phyloP scores from a whole-genome alignment of 2,113 vertebrate species.

The Hippocampus guttulatus region DNA sequence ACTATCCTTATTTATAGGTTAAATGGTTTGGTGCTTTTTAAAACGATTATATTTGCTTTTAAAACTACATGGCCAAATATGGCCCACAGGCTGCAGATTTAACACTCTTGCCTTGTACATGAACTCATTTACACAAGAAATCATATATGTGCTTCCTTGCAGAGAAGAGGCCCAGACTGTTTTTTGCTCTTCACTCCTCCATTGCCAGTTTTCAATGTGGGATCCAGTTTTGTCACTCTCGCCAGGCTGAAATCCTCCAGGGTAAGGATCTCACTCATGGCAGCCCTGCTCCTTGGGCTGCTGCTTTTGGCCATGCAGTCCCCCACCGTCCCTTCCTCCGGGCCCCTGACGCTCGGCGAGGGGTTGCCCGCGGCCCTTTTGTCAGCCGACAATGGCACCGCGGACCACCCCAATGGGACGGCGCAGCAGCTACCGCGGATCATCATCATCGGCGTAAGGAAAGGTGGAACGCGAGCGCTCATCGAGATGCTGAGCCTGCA shows the following conservation, averaged over 20 bases:
- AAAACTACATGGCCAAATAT: not conserved
- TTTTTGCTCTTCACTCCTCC: slow-evolving; percentile 20
- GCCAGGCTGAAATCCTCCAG: slow-evolving; percentile 75
- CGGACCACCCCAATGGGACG: slow-evolving; percentile 74
- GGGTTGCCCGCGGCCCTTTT: slow-evolving; percentile 38
- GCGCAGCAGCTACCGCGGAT: slow-evolving; percentile 81
- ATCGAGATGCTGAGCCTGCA: slow-evolving; percentile 97
- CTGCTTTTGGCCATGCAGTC: slow-evolving; percentile 80
- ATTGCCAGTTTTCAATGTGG: slow-evolving; percentile 62
- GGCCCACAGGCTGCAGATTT: not conserved
- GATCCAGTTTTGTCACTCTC: slow-evolving; percentile 65
- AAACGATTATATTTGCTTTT: not conserved
- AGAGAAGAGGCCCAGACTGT: slow-evolving; percentile 41
- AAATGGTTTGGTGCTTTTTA: too few relatives aligned
- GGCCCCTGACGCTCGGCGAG: slow-evolving; percentile 48
- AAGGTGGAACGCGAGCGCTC: slow-evolving; percentile 91
- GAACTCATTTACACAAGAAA: not conserved
- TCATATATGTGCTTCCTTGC: slow-evolving; percentile 23
- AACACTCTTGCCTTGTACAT: not conserved
- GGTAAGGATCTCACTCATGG: slow-evolving; percentile 82
- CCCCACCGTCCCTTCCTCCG: slow-evolving; percentile 75
- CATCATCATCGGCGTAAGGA: slow-evolving; percentile 94
- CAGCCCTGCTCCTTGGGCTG: slow-evolving; percentile 79
- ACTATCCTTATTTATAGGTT: too few relatives aligned
- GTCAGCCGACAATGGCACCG: slow-evolving; percentile 36